These are phyloP conservation scores for Drosophila colorata DNA, from an alignment of 2,888 invertebrate species.

Conservation along the genomic window DNA sequence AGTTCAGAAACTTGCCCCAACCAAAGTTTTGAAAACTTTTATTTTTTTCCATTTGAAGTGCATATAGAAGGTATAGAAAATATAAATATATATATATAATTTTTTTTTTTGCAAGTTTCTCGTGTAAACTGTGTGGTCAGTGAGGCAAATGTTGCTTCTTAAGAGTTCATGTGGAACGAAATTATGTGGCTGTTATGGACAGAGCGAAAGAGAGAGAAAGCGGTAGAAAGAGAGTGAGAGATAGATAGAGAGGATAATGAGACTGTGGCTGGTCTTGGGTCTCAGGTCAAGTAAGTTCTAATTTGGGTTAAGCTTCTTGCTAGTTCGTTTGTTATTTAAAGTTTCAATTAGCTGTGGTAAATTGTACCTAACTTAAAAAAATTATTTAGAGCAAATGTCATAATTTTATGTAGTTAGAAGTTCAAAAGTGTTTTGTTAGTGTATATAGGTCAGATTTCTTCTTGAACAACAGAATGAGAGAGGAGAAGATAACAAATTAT, in stretches of 20 bases:
- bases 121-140: slow-evolving; percentile 70
- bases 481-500: too few species aligned
- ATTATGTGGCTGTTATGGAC: slow-evolving; percentile 56
- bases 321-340: slow-evolving; percentile 31
- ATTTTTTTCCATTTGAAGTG: slow-evolving; percentile 20
- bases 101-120: slow-evolving; percentile 28
- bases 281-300: neutral
- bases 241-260: neutral
- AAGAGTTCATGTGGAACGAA: slow-evolving; percentile 72
- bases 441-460: too few species aligned
- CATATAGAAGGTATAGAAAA: neutral
- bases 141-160: slow-evolving; percentile 65
- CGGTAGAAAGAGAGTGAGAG: neutral
- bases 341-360: slow-evolving; percentile 57
- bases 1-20: slow-evolving; percentile 69
- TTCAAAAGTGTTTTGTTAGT: too few species aligned
- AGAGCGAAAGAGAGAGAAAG: neutral
- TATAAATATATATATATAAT: neutral
- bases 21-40: slow-evolving; percentile 61
- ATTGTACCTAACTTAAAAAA: slow-evolving; percentile 1
- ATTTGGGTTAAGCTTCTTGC: slow-evolving; percentile 23
- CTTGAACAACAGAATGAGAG: too few species aligned
- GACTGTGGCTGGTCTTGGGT: neutral
- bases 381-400: too few species aligned
- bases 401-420: too few species aligned